Conservation (phyloP, 2,797 vertebrate species). For the Psittacula echo region DNA sequence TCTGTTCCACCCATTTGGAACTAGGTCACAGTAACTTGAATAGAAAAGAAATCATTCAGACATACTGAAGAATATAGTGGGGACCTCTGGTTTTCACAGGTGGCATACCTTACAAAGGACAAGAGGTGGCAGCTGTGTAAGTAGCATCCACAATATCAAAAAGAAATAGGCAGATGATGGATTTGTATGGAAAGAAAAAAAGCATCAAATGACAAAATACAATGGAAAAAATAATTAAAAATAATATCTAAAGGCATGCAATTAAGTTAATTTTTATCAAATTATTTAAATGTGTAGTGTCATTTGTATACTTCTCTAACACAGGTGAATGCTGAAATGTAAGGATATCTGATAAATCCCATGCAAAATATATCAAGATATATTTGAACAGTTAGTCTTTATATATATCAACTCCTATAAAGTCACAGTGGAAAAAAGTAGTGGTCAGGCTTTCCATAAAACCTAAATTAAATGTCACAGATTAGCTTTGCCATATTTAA, state of each 20-base stretch:
- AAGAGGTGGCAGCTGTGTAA: neutral
- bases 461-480: neutral
- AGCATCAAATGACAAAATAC: neutral
- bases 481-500: neutral
- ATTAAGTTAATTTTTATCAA: neutral
- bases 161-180: neutral
- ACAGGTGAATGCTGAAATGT: neutral
- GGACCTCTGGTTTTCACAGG: neutral
- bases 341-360: neutral
- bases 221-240: neutral
- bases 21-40: neutral
- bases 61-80: neutral
- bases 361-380: neutral
- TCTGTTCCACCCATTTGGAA: neutral
- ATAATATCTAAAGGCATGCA: neutral
- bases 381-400: neutral
- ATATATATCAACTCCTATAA: neutral
- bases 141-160: neutral
- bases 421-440: neutral
- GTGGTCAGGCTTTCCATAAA: neutral
- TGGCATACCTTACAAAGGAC: neutral
- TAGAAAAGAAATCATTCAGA: neutral
- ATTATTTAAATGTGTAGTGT: neutral
- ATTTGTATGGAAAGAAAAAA: neutral
- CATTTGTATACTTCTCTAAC: neutral